phyloP scores from a whole-genome alignment of 2,113 vertebrate species.

The Neotragus moschatus region DNA sequence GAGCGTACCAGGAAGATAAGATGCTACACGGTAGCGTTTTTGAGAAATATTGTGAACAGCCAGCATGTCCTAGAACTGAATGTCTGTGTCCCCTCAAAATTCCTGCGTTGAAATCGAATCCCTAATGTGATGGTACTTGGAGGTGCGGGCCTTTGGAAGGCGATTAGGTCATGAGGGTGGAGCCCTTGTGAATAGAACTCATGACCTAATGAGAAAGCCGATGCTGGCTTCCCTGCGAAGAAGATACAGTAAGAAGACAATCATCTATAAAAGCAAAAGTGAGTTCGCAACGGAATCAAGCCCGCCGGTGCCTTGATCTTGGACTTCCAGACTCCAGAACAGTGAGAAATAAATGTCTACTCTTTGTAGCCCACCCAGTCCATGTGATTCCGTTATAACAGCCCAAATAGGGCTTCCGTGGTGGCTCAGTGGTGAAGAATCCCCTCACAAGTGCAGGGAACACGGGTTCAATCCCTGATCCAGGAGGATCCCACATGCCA shows the following conservation, averaged over 20 bases:
- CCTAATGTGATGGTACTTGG: background rate
- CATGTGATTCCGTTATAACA: background rate
- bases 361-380: background rate
- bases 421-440: background rate
- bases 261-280: background rate
- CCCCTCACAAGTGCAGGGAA: background rate
- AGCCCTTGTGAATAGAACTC: background rate
- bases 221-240: background rate
- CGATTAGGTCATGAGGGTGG: background rate
- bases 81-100: background rate
- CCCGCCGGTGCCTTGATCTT: background rate
- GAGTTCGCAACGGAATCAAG: background rate
- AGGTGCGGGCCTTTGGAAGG: background rate
- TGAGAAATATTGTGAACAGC: background rate
- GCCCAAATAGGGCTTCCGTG: background rate
- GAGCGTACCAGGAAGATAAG: background rate
- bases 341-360: background rate
- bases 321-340: background rate
- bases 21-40: rapidly evolving
- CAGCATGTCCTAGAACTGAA: background rate
- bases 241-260: background rate
- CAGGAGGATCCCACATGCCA: background rate
- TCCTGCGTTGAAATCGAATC: background rate
- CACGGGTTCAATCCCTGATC: background rate
- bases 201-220: background rate